Percentiles rank a stretch among this genome's conserved stretches.
Evolutionary conservation across 2,797 vertebrate species (phyloP).

Genomic region (Margarornis squamiger): DNA sequence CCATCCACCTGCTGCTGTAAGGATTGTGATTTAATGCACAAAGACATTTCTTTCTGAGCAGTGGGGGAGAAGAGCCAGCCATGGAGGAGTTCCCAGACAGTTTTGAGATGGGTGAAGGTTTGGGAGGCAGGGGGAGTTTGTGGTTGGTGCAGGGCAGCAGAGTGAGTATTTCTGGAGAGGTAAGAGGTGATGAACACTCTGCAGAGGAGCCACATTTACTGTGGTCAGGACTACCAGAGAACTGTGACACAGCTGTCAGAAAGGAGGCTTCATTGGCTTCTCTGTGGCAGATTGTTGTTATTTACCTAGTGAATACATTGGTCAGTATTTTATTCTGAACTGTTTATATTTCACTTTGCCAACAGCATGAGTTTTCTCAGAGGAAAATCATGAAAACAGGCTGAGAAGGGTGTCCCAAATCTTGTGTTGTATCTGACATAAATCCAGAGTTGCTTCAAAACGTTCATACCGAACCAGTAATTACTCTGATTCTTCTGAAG

Average conservation of each 20-base stretch:
- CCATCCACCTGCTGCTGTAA: neutral
- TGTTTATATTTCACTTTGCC: neutral
- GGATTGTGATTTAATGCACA: neutral
- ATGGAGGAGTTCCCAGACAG: fast-evolving
- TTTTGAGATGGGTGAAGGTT: neutral
- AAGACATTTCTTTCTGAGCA: neutral
- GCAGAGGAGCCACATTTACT: neutral
- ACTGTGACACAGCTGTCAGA: neutral
- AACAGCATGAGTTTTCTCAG: neutral
- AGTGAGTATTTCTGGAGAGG: neutral
- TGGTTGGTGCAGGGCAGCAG: neutral
- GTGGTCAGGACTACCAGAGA: neutral
- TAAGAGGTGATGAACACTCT: fast-evolving
- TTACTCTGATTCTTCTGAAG: neutral
- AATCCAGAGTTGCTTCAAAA: neutral
- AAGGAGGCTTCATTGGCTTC: neutral
- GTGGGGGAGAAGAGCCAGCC: neutral
- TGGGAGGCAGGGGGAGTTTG: neutral
- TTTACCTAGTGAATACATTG: neutral
- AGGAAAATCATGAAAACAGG: neutral
- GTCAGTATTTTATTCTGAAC: neutral
- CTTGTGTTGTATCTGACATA: neutral
- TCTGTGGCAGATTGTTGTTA: neutral
- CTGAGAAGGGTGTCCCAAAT: neutral
- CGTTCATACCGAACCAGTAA: neutral